Evolutionary conservation across 2,888 invertebrate species (phyloP), one percentile per base, ranked within the genome.

Genomic region (Ichneumon xanthorius): DNA sequence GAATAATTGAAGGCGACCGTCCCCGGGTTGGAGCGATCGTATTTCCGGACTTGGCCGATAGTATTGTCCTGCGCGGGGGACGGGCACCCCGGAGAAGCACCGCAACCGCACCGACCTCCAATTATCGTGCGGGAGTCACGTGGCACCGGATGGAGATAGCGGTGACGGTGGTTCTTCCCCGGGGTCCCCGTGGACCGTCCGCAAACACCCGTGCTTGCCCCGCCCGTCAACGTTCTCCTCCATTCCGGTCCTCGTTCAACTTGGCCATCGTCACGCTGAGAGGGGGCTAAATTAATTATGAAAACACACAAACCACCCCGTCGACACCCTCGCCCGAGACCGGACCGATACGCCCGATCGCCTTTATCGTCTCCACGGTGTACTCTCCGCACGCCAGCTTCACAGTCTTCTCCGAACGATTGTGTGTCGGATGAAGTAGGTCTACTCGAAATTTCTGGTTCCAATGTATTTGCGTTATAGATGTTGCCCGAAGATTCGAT

Each of bases 121-220:
- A 92, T 92, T 93, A 92, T 92, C 91, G 89, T 90, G 89, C 81
- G 91, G 90, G 87, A 90, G 91, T 90, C 91, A 89, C 89, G 89
- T 89, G 90, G 89, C 87, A 33, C 86, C 87, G 84, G 85, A 71
- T 80, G 82, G 16, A 40, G 80, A 65, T 80, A 75, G 63, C 70
- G 75, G 78, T 81, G 78, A 68, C 76, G 82, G 75, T 80, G 76
- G 80, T 77, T 72, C 79, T 55, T 45, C 72, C 77, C 88, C 70
- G 55, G 65, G 67, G 88, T 85, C 90, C 89, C 89, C 88, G 81
- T 87, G 89, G 90, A 91, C 90, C 86, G 80, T 87, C 89, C 89
- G 87, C 90, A 91, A 91, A 90, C 89, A 89, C 87, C 68, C 70
- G 37, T 61, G 16, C 71, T 50, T 33, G 63, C 72, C 71, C 58